A percentile compares a stretch with the other conserved stretches of the same genome.
Evolutionary conservation across 2,797 vertebrate genomes (phyloP).

Genomic region (Rhodeus uyekii): DNA sequence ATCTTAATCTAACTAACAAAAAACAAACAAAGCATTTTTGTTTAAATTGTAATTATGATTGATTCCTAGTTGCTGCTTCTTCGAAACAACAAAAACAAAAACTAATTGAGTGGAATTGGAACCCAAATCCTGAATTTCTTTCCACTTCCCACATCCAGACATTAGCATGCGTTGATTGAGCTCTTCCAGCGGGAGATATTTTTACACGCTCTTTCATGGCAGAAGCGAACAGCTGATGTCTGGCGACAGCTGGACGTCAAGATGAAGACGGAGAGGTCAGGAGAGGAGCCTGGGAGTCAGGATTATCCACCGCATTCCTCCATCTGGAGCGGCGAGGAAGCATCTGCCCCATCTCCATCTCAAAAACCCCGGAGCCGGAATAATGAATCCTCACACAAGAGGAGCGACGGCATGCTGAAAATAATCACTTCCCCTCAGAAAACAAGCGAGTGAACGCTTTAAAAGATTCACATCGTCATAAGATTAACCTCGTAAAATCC

Average conservation of each 20-base stretch:
- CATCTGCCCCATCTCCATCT: slow-evolving; percentile 63
- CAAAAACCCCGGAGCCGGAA: slow-evolving; percentile 26
- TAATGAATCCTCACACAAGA: slow-evolving; percentile 21
- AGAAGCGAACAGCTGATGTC: slow-evolving; percentile 38
- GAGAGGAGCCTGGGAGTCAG: slow-evolving; percentile 58
- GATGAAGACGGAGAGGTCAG: slow-evolving; percentile 46
- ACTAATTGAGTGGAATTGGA: neutral
- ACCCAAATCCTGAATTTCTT: neutral
- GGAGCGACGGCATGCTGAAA: neutral
- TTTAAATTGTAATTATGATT: neutral
- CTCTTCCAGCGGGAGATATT: neutral
- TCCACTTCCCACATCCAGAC: neutral
- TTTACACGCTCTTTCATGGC: neutral
- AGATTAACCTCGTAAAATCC: neutral
- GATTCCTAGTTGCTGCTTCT: neutral
- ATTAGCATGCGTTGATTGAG: neutral
- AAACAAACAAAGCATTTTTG: neutral
- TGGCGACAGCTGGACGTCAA: slow-evolving; percentile 59
- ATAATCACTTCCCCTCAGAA: neutral
- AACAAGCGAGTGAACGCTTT: too few species aligned
- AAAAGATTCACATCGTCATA: neutral
- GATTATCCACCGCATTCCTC: slow-evolving; percentile 56
- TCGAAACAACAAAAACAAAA: neutral
- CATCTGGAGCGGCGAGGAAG: slow-evolving; percentile 58
- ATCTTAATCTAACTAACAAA: too few species aligned